A percentile compares a stretch with the other conserved stretches of the same genome.
Conservation (phyloP, 2,797 vertebrate genomes). For the Eulemur rubriventer region DNA sequence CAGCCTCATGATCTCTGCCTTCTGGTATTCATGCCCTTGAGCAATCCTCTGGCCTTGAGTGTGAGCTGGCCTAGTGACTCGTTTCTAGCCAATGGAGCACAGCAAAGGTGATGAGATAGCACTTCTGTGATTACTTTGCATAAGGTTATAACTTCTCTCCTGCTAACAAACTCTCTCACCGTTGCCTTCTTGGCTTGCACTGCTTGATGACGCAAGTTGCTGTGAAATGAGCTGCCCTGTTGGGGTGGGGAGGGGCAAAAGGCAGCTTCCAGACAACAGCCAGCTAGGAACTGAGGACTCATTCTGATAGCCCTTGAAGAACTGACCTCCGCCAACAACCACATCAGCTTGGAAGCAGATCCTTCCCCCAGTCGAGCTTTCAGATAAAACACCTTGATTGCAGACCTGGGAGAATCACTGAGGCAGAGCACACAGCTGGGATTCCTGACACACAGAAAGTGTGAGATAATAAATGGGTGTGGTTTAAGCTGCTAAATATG, state of each 20-base stretch:
- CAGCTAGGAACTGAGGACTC: background rate
- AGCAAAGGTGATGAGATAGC: background rate
- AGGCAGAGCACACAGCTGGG: background rate
- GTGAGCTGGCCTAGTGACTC: background rate
- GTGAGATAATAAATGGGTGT: background rate
- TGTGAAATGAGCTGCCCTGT: background rate
- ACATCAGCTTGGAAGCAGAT: background rate
- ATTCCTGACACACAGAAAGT: background rate
- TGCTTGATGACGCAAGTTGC: background rate
- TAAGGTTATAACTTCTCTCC: background rate
- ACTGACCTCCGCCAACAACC: background rate
- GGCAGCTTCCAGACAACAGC: background rate
- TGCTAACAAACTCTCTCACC: background rate
- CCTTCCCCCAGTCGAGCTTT: background rate
- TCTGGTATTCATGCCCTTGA: background rate
- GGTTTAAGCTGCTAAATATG: constrained; percentile 1
- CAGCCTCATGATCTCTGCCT: background rate
- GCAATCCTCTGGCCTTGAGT: background rate
- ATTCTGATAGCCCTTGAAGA: background rate
- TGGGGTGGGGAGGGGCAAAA: background rate
- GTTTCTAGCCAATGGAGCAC: background rate
- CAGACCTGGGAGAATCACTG: background rate
- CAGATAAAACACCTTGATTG: background rate
- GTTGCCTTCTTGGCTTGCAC: background rate
- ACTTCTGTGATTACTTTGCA: background rate